A percentile compares a stretch with the other conserved stretches of the same genome.
These are phyloP conservation scores for Enteromius fasciolatus DNA, from an alignment of 2,797 vertebrate species.

Conservation along the genomic window DNA sequence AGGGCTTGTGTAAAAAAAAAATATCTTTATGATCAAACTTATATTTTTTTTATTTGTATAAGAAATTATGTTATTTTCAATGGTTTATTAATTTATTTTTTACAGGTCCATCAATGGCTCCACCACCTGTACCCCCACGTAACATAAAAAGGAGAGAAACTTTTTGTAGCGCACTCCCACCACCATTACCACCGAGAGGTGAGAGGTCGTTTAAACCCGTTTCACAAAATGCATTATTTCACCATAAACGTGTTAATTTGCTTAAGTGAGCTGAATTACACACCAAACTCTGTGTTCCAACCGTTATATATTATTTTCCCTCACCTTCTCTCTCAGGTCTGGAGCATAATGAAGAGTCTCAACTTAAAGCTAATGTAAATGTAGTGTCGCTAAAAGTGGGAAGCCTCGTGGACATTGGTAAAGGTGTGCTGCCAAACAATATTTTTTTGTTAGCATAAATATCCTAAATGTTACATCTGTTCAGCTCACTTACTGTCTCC, in stretches of 20 bases:
- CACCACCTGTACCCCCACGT: conserved; percentile 53
- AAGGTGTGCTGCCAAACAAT: conserved; percentile 59
- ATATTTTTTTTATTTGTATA: no score
- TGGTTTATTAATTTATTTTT: neutral
- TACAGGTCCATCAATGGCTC: conserved; percentile 49
- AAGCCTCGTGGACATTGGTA: conserved; percentile 69
- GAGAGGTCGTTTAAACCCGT: conserved; percentile 35
- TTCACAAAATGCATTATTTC: no score
- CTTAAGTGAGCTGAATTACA: neutral
- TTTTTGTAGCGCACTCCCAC: conserved; percentile 53
- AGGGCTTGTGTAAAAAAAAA: no score
- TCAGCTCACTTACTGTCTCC: neutral
- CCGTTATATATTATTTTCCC: neutral
- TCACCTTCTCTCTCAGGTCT: conserved; percentile 54
- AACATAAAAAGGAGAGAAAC: conserved; percentile 39
- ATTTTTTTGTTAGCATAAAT: neutral
- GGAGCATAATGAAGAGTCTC: conserved; percentile 50
- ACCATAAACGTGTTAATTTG: no score
- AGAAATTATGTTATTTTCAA: no score
- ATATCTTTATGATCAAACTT: no score
- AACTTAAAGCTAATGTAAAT: conserved; percentile 71
- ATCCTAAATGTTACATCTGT: neutral
- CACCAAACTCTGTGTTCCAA: neutral
- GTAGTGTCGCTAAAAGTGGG: conserved; percentile 71
- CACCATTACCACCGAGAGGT: conserved; percentile 74